phyloP scores from a whole-genome alignment of 2,113 vertebrate genomes.

The Tyrannus savana region DNA sequence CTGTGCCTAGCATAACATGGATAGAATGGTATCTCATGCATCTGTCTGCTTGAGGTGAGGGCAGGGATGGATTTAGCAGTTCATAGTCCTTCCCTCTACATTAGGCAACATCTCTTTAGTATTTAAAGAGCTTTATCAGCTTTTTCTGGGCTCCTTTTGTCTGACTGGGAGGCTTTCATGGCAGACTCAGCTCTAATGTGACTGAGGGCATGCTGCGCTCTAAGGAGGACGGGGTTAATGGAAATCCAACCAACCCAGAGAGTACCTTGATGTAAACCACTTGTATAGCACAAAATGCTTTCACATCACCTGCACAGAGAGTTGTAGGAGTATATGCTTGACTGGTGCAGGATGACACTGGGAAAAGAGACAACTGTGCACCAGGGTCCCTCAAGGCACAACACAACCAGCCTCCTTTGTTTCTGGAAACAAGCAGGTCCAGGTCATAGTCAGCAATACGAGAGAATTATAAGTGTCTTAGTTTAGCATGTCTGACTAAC shows the following conservation, averaged over 20 bases:
- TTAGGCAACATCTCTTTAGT: not conserved
- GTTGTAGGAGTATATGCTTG: not conserved
- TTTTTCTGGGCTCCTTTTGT: not conserved
- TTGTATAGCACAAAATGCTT: slow-evolving; percentile 16
- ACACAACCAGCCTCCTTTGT: not conserved
- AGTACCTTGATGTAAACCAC: not conserved
- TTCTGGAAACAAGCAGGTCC: not conserved
- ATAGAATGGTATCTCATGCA: not conserved
- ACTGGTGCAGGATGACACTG: not conserved
- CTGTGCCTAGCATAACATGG: fast-evolving
- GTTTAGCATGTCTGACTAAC: not conserved
- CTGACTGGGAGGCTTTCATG: not conserved
- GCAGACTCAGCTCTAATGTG: not conserved
- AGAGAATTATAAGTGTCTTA: not conserved
- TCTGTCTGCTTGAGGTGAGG: not conserved
- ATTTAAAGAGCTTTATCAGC: not conserved
- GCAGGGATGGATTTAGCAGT: not conserved
- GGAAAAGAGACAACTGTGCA: not conserved
- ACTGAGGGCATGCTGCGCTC: not conserved
- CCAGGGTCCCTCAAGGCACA: not conserved
- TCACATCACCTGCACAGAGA: not conserved
- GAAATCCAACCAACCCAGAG: not conserved
- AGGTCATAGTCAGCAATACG: not conserved
- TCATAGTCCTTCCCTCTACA: not conserved
- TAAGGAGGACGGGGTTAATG: not conserved